These are phyloP conservation scores for Drosophila azteca DNA, from an alignment of 1,140 invertebrate genomes.

Conservation along the genomic window DNA sequence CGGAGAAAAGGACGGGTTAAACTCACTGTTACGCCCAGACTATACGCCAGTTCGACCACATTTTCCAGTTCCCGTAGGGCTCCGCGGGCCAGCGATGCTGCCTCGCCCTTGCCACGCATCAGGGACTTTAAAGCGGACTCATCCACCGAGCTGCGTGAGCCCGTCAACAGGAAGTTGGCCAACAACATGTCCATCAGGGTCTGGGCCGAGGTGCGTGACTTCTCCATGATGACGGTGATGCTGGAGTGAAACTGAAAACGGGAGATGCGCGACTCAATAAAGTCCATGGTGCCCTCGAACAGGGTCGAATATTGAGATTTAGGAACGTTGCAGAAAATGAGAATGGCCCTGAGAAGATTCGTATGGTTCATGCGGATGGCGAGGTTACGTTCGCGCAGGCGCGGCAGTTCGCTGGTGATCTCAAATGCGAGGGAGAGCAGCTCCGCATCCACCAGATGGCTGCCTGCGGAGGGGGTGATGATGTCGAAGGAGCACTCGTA, in stretches of 20 bases:
- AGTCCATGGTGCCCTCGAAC: conserved; percentile 68
- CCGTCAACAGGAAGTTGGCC: conserved; percentile 87
- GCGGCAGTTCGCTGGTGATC: conserved; percentile 89
- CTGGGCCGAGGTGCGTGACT: conserved; percentile 89
- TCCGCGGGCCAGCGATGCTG: conserved; percentile 87
- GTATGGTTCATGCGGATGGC: conserved; percentile 93
- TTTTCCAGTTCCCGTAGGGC: conserved; percentile 90
- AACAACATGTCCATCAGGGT: conserved; percentile 90
- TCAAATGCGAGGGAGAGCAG: conserved; percentile 91
- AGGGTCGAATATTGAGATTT: conserved; percentile 86
- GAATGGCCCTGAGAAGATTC: conserved; percentile 89
- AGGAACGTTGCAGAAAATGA: conserved; percentile 92
- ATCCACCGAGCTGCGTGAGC: conserved; percentile 85
- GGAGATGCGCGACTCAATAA: conserved; percentile 86
- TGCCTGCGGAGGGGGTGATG: conserved; percentile 89
- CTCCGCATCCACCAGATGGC: conserved; percentile 93
- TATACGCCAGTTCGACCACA: conserved; percentile 88
- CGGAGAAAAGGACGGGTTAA: too few species aligned
- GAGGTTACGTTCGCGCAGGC: conserved; percentile 88
- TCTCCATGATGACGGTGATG: conserved; percentile 87
- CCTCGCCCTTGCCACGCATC: conserved; percentile 87
- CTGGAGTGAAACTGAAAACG: conserved; percentile 90
- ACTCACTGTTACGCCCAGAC: conserved; percentile 89
- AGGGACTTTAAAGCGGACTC: conserved; percentile 86
- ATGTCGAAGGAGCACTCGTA: conserved; percentile 97